phyloP scores from a whole-genome alignment of 1,140 invertebrate species.

The Euwallacea similis region DNA sequence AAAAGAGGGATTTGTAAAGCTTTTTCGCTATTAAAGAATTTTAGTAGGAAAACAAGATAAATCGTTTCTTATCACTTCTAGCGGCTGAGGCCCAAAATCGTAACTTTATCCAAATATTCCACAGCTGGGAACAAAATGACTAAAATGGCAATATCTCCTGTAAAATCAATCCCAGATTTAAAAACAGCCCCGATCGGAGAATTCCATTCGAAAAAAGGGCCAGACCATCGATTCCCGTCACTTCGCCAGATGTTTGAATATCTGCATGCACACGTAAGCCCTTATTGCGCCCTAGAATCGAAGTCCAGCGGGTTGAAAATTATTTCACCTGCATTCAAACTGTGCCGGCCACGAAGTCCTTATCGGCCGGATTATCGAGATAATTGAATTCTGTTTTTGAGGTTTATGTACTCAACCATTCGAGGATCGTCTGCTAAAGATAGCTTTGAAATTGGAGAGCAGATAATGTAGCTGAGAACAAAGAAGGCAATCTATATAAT shows the following conservation, averaged over 20 bases:
- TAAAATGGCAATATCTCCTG: no score
- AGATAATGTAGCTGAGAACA: no score
- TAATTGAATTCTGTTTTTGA: conserved; percentile 3
- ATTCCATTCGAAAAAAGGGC: neutral
- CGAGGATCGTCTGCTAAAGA: no score
- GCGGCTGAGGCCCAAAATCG: no score
- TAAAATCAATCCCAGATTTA: neutral
- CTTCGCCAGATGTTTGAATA: conserved; percentile 2
- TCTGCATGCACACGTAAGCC: conserved; percentile 1
- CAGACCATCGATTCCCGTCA: neutral
- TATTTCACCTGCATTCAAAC: conserved; percentile 4
- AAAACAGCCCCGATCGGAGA: neutral
- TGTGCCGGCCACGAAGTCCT: neutral
- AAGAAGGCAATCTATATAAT: no score
- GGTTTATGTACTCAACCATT: neutral
- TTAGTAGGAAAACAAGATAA: no score
- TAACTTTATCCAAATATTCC: no score
- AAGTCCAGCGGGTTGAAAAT: neutral
- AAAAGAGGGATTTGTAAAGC: no score
- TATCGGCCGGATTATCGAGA: neutral
- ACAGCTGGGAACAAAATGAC: no score
- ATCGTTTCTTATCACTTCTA: no score
- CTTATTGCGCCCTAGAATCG: neutral
- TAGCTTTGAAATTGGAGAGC: no score
- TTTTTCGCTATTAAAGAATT: no score